Conservation (phyloP, 2,113 vertebrate genomes). For the Megatriorchis doriae region DNA sequence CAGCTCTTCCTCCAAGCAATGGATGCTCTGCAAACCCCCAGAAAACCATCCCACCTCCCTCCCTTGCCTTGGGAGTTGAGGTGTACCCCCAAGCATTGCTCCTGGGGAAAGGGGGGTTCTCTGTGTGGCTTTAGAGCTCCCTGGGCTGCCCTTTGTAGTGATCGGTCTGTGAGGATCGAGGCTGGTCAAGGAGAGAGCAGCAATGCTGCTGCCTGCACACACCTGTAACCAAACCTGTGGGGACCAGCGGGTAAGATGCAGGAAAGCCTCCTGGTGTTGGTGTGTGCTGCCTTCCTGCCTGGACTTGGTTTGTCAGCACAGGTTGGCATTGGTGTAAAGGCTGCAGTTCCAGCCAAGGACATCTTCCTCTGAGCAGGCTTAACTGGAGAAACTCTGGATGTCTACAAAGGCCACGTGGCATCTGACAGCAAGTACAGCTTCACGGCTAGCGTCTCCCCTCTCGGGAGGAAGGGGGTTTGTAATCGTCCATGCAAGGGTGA, state of each 20-base stretch:
- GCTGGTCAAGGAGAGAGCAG: not conserved
- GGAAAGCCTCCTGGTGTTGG: accelerated
- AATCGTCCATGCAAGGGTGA: not conserved
- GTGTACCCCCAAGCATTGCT: not conserved
- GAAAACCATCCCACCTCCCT: not conserved
- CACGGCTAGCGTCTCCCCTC: accelerated
- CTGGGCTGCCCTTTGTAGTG: accelerated
- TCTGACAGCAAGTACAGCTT: not conserved
- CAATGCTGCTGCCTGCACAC: not conserved
- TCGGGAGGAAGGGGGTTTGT: not conserved
- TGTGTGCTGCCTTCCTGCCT: accelerated
- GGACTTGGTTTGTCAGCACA: not conserved
- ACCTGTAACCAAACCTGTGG: not conserved
- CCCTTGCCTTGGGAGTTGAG: accelerated
- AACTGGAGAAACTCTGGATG: not conserved
- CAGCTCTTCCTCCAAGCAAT: not conserved
- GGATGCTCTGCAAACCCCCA: not conserved
- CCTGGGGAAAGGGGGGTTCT: not conserved
- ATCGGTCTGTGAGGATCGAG: accelerated
- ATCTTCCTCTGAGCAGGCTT: not conserved
- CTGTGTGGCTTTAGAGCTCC: accelerated
- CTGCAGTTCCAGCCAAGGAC: not conserved
- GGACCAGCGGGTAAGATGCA: not conserved
- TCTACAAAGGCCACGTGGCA: not conserved
- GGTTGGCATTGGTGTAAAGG: not conserved